Conservation (phyloP, 1,140 invertebrate genomes). For the Rhopalosiphum maidis region DNA sequence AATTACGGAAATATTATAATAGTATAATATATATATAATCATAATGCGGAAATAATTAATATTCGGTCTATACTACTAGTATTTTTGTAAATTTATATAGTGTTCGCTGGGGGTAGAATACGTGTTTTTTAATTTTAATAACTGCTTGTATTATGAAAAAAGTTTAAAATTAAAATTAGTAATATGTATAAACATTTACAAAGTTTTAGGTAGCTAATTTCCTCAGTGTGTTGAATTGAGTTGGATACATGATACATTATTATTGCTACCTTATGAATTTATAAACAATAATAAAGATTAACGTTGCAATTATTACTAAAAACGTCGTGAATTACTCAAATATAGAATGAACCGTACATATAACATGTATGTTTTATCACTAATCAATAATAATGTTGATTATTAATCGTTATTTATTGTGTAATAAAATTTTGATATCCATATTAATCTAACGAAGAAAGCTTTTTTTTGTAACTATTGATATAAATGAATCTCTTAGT, state of each 20-base stretch:
- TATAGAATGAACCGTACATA: background rate
- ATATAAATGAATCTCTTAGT: background rate
- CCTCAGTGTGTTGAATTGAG: background rate
- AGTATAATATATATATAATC: background rate
- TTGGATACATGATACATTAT: background rate
- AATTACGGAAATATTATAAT: background rate
- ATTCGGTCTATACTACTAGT: background rate
- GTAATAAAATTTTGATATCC: background rate
- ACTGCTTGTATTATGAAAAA: background rate
- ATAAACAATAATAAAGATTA: background rate
- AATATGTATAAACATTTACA: background rate
- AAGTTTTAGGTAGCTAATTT: background rate
- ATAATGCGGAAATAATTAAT: background rate
- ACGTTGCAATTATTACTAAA: background rate
- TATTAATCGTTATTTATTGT: background rate
- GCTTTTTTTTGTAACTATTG: background rate
- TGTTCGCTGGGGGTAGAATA: background rate
- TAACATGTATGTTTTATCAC: background rate
- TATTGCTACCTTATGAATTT: background rate
- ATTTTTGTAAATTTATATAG: background rate
- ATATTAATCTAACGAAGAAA: background rate
- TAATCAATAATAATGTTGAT: background rate
- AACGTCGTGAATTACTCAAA: background rate
- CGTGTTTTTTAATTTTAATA: background rate
- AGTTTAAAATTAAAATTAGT: background rate